phyloP scores from a whole-genome alignment of 2,113 vertebrate species.

The Brienomyrus brachyistius region DNA sequence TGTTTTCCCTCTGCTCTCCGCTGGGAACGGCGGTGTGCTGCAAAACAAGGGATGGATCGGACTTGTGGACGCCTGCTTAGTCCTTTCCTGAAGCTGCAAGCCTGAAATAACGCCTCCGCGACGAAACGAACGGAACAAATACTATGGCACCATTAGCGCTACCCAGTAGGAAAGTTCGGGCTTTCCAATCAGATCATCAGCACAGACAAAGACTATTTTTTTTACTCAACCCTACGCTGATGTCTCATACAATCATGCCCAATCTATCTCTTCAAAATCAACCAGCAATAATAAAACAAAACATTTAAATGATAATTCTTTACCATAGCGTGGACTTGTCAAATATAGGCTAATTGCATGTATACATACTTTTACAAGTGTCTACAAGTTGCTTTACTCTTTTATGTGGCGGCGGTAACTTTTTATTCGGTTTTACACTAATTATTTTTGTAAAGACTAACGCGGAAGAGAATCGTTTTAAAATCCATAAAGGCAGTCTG shows the following conservation, averaged over 20 bases:
- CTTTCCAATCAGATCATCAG: background rate
- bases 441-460: background rate
- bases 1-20: slow-evolving; percentile 36
- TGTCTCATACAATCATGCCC: background rate
- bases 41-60: slow-evolving; percentile 42
- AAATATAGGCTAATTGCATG: background rate
- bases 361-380: background rate
- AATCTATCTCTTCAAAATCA: background rate
- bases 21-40: slow-evolving; percentile 14
- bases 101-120: background rate
- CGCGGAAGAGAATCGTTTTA: background rate
- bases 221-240: background rate
- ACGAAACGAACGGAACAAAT: background rate
- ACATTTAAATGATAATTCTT: background rate
- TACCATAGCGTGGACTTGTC: background rate
- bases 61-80: slow-evolving; percentile 3
- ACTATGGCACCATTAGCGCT: background rate
- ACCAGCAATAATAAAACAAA: background rate
- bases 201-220: background rate
- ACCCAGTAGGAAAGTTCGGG: background rate
- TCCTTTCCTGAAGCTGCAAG: background rate
- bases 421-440: background rate
- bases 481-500: background rate
- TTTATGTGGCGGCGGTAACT: background rate
- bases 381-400: background rate